Evolutionary conservation across 2,888 invertebrate genomes (phyloP).

Genomic region (Drosophila eohydei): DNA sequence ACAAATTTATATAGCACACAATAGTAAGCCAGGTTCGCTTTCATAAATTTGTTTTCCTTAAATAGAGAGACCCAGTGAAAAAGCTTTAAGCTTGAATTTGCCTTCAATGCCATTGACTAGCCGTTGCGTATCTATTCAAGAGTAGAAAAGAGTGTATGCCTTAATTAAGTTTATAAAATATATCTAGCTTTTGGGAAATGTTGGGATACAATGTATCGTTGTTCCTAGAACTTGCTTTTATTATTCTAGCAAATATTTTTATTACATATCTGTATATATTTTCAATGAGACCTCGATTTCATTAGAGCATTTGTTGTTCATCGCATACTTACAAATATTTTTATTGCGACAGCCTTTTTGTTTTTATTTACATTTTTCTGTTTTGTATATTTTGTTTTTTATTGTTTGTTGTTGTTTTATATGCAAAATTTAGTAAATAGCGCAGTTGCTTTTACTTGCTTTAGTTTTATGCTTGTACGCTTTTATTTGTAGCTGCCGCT

Average conservation of each 20-base stretch:
- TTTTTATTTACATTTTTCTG: constrained; percentile 28
- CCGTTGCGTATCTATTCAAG: too few species aligned
- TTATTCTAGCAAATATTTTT: neutral
- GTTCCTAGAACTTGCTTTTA: neutral
- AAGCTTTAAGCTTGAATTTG: too few species aligned
- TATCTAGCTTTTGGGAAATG: neutral
- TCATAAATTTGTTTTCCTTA: too few species aligned
- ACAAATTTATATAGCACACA: too few species aligned
- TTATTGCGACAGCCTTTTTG: constrained; percentile 30
- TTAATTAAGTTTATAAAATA: too few species aligned
- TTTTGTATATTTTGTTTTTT: constrained; percentile 22
- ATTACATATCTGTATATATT: neutral
- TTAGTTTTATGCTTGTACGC: constrained; percentile 71
- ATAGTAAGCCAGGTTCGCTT: too few species aligned
- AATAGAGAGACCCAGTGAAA: too few species aligned
- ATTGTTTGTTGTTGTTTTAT: constrained; percentile 43
- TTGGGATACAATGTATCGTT: too few species aligned
- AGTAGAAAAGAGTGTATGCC: too few species aligned
- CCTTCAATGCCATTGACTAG: too few species aligned
- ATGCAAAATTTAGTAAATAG: constrained; percentile 79
- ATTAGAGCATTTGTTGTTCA: constrained; percentile 29
- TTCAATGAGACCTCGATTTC: neutral
- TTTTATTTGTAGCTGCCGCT: constrained; percentile 50
- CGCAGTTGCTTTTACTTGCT: constrained; percentile 67
- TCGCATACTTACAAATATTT: neutral